Evolutionary conservation across 2,797 vertebrate genomes (phyloP).

Genomic region (Momotus momota): DNA sequence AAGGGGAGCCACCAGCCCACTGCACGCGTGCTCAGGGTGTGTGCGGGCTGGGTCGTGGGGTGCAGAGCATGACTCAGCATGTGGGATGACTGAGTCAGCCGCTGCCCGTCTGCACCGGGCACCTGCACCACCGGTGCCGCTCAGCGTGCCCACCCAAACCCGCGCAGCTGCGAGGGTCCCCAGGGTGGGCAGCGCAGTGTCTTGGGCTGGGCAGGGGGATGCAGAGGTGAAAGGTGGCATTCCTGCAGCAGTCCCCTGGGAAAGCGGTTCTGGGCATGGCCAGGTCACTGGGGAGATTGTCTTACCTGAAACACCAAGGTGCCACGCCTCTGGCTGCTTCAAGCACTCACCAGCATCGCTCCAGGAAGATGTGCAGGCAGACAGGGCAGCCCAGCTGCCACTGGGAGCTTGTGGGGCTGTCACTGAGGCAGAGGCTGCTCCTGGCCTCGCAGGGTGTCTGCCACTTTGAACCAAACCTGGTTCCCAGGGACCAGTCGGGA

Average conservation of each 20-base stretch:
- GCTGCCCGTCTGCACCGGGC: neutral
- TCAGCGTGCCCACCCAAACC: neutral
- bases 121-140: neutral
- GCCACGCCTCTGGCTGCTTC: rapidly evolving
- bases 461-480: neutral
- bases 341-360: neutral
- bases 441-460: neutral
- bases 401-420: too few species aligned
- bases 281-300: neutral
- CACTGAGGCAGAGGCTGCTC: neutral
- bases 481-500: neutral
- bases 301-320: neutral
- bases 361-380: neutral
- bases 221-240: slow-evolving; percentile 3
- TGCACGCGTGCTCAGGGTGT: neutral
- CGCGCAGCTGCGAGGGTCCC: rapidly evolving
- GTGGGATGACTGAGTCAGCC: neutral
- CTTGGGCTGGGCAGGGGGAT: neutral
- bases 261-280: neutral
- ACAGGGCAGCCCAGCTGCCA: neutral
- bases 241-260: neutral
- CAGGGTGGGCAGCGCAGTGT: rapidly evolving
- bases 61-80: neutral
- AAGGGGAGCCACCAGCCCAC: neutral
- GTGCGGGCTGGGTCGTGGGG: neutral